Evolutionary conservation across 1,140 invertebrate species (phyloP).

Genomic region (Oncopodura yosiiana): DNA sequence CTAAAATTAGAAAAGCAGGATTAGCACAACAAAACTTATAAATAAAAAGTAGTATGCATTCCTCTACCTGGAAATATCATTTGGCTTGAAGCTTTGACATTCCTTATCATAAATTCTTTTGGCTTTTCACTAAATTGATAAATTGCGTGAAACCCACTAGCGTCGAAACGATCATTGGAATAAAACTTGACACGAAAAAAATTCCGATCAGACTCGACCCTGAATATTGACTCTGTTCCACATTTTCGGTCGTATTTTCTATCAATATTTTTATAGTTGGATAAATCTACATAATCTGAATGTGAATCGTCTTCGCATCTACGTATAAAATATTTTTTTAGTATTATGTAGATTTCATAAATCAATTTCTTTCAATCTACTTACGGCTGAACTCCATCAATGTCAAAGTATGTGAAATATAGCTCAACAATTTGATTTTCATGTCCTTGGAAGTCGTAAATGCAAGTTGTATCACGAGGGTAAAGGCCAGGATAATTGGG

Average conservation of each 20-base stretch:
- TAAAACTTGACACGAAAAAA: slow-evolving; percentile 53
- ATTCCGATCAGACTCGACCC: slow-evolving; percentile 46
- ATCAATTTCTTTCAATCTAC: slow-evolving; percentile 37
- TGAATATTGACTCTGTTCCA: slow-evolving; percentile 38
- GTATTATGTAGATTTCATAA: neutral
- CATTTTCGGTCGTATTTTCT: slow-evolving; percentile 46
- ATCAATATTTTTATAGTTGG: slow-evolving; percentile 45
- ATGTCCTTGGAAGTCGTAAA: slow-evolving; percentile 84
- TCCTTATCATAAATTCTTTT: slow-evolving; percentile 26
- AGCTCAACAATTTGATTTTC: slow-evolving; percentile 70
- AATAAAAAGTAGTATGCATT: no score
- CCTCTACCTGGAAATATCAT: no score
- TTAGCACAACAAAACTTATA: no score
- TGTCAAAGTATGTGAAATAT: slow-evolving; percentile 80
- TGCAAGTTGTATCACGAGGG: slow-evolving; percentile 81
- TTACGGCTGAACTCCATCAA: slow-evolving; percentile 82
- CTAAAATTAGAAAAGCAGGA: no score
- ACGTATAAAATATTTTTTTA: slow-evolving; percentile 16
- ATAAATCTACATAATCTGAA: slow-evolving; percentile 50
- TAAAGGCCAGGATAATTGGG: slow-evolving; percentile 90
- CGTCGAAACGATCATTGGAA: slow-evolving; percentile 52
- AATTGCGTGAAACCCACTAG: slow-evolving; percentile 49
- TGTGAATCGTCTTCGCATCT: slow-evolving; percentile 46
- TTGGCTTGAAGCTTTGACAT: slow-evolving; percentile 9
- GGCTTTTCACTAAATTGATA: slow-evolving; percentile 43